Percentiles rank a stretch among this genome's conserved stretches.
Conservation (phyloP, 2,888 invertebrate species). For the Brenthis daphne region DNA sequence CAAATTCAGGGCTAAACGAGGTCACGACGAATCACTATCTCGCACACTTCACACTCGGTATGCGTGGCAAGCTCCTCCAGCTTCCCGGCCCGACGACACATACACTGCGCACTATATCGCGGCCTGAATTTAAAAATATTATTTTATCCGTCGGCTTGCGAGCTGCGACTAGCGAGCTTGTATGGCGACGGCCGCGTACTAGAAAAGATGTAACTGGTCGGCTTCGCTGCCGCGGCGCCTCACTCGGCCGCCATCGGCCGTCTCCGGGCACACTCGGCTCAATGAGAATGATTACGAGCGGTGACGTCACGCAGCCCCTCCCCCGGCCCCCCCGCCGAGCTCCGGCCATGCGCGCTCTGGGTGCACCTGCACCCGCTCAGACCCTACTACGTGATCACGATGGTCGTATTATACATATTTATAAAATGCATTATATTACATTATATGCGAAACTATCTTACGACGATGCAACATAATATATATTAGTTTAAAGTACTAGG, state of each 20-base stretch:
- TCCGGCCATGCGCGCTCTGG: conserved; percentile 22
- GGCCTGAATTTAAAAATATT: conserved; percentile 46
- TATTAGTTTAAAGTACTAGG: too few relatives aligned
- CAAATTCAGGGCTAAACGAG: conserved; percentile 62
- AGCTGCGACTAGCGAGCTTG: conserved; percentile 55
- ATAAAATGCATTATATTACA: too few relatives aligned
- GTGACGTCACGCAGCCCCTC: conserved; percentile 66
- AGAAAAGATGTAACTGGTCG: conserved; percentile 73
- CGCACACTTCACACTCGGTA: conserved; percentile 40
- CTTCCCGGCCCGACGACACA: conserved; percentile 39
- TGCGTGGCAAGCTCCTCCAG: conserved; percentile 36
- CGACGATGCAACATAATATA: too few relatives aligned
- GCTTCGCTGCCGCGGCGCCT: conserved; percentile 58
- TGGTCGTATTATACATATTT: not conserved
- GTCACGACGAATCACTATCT: conserved; percentile 65
- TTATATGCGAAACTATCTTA: too few relatives aligned
- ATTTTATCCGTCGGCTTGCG: conserved; percentile 47
- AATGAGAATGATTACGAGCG: conserved; percentile 62
- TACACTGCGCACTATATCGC: conserved; percentile 44
- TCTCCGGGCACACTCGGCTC: conserved; percentile 63
- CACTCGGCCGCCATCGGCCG: conserved; percentile 60
- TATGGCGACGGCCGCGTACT: conserved; percentile 70
- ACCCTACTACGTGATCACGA: conserved; percentile 31
- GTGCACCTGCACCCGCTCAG: conserved; percentile 44
- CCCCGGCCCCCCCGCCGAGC: conserved; percentile 46